Base-by-base conservation (phyloP, 2,888 invertebrate genomes). In the Ephialtes manifestator region DNA sequence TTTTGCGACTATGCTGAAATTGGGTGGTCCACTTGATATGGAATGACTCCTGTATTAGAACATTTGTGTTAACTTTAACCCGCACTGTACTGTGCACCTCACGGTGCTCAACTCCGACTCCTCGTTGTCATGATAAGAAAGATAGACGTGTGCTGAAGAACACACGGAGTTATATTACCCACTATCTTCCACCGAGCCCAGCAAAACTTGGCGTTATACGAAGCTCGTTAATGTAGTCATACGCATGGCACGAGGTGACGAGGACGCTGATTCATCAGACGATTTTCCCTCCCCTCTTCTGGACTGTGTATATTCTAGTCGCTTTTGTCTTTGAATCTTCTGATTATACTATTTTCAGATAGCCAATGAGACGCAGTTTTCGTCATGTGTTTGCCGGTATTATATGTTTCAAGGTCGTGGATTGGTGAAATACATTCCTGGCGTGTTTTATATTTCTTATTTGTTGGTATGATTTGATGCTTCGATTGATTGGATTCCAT, bases 1-100 rank as follows among this genome's bases (percentile, higher is more conserved):
- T n/a, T n/a, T n/a, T n/a, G n/a, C n/a, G n/a, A n/a, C n/a, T n/a
- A n/a, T n/a, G n/a, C n/a, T n/a, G n/a, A n/a, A n/a, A n/a, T n/a
- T n/a, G n/a, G n/a, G n/a, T n/a, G n/a, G n/a, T n/a, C n/a, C n/a
- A n/a, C n/a, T n/a, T n/a, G n/a, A n/a, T n/a, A n/a, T n/a, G n/a
- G n/a, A n/a, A n/a, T n/a, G n/a, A n/a, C n/a, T n/a, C n/a, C n/a
- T 78, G 85, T 82, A 82, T 85, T 85, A 81, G 82, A 85, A 60
- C 78, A 75, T 79, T 80, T 76, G 67, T 82, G 85, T 85, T 85
- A 67, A 79, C 85, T 85, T 82, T 82, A 81, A 79, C 75, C 85
- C 53, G 48, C 48, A 18, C 20, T 11, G 35, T 39, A 65, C 35
- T 39, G 51, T 39, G 10, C 39, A 39, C 60, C 74, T 55, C 74